Conservation (phyloP, 2,113 vertebrate species). For the Malaclemys terrapin region DNA sequence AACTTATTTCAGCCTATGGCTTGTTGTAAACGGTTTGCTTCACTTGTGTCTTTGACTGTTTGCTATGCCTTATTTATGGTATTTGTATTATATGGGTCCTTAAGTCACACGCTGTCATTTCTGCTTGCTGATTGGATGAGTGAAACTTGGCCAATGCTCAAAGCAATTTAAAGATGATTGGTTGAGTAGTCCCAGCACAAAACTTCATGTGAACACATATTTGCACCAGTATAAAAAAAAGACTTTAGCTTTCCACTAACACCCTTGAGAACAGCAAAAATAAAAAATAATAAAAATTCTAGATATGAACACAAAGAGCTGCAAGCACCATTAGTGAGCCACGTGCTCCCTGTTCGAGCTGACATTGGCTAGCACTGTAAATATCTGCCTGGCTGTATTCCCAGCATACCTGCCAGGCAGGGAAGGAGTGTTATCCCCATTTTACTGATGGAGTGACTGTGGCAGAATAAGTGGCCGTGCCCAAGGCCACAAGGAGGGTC, state of each 20-base stretch:
- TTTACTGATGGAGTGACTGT: background rate
- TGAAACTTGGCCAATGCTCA: accelerated
- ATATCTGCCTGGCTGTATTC: background rate
- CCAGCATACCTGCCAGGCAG: background rate
- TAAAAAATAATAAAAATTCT: accelerated
- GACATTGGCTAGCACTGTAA: background rate
- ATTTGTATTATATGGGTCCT: background rate
- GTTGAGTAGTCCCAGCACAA: background rate
- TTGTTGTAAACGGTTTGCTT: background rate
- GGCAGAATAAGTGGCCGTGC: background rate
- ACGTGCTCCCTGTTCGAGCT: background rate
- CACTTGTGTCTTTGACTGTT: accelerated
- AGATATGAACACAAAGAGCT: background rate
- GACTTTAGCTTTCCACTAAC: accelerated
- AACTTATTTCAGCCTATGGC: accelerated
- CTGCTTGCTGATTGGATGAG: accelerated
- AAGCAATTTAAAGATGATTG: accelerated
- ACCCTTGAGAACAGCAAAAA: accelerated
- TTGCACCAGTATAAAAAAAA: accelerated
- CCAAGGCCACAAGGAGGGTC: background rate
- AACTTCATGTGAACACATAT: accelerated
- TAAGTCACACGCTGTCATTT: background rate
- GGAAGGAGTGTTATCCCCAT: background rate
- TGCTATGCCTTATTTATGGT: accelerated
- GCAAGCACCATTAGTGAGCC: background rate